Percentiles rank a stretch among this genome's conserved stretches.
These are phyloP conservation scores for human DNA, from an alignment of 2,113 vertebrate species.

Conservation along the genomic window DNA sequence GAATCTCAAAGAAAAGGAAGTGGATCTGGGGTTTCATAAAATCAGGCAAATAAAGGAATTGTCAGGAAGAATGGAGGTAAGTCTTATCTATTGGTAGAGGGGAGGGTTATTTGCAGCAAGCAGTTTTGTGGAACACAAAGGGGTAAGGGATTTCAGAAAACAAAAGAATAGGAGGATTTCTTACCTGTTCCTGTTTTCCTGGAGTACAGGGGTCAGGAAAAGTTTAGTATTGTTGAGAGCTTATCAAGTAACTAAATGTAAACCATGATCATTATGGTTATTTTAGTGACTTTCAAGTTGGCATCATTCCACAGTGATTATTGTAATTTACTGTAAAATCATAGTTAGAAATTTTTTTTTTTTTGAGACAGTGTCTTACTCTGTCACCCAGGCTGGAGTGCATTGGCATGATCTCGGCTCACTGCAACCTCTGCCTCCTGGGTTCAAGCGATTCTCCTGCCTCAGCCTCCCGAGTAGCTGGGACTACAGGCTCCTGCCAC, in stretches of 20 bases:
- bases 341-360: not conserved
- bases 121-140: not conserved
- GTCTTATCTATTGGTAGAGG: too few relatives aligned
- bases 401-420: too few relatives aligned
- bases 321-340: not conserved
- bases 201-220: not conserved
- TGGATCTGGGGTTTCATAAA: not conserved
- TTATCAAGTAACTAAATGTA: not conserved
- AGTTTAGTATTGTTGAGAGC: not conserved
- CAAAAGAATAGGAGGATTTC: not conserved
- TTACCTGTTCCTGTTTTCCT: not conserved
- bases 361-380: too few relatives aligned
- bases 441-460: too few relatives aligned
- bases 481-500: too few relatives aligned
- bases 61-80: not conserved
- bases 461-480: too few relatives aligned
- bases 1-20: not conserved
- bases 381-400: too few relatives aligned
- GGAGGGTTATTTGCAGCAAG: not conserved
- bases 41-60: not conserved
- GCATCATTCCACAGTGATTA: not conserved
- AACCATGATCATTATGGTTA: not conserved
- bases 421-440: too few relatives aligned
- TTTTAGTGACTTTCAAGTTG: slow-evolving; percentile 2
- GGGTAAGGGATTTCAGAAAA: not conserved